phyloP scores from a whole-genome alignment of 1,140 invertebrate genomes.

The Tribolium castaneum region DNA sequence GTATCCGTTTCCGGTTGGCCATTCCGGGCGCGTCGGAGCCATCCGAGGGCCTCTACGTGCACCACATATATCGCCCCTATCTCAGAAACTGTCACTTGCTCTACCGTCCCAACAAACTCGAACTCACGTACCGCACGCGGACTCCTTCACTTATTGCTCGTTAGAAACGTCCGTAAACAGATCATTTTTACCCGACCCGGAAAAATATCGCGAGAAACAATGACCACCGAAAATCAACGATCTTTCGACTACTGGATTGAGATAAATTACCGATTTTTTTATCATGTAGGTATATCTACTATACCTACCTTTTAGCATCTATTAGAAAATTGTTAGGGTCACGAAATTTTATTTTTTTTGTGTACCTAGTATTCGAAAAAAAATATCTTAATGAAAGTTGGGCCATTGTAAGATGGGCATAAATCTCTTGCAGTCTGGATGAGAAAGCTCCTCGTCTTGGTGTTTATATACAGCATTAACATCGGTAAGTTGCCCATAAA shows the following conservation, averaged over 20 bases:
- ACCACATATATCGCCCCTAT: slow-evolving; percentile 45
- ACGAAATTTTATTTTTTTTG: no score
- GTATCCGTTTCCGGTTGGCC: slow-evolving; percentile 44
- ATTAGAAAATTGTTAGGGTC: no score
- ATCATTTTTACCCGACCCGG: neutral
- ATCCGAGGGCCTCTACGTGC: slow-evolving; percentile 43
- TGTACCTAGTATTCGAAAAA: no score
- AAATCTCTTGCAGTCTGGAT: no score
- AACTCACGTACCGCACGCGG: neutral
- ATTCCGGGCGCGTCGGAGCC: slow-evolving; percentile 44
- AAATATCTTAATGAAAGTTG: slow-evolving; percentile 36
- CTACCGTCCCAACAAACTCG: slow-evolving; percentile 9
- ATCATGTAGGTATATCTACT: no score
- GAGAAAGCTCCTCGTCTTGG: neutral
- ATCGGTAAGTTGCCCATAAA: neutral
- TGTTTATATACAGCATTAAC: slow-evolving; percentile 1
- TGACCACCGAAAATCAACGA: no score
- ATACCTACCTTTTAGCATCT: no score
- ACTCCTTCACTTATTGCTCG: neutral
- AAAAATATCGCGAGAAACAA: neutral
- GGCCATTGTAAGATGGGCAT: no score
- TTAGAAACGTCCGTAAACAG: slow-evolving; percentile 2
- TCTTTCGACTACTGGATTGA: no score
- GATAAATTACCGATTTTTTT: no score
- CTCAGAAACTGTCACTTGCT: slow-evolving; percentile 37